Evolutionary conservation across 1,140 invertebrate genomes (phyloP), one percentile per base, ranked within the genome.

Genomic region (Cheumatopsyche charites): DNA sequence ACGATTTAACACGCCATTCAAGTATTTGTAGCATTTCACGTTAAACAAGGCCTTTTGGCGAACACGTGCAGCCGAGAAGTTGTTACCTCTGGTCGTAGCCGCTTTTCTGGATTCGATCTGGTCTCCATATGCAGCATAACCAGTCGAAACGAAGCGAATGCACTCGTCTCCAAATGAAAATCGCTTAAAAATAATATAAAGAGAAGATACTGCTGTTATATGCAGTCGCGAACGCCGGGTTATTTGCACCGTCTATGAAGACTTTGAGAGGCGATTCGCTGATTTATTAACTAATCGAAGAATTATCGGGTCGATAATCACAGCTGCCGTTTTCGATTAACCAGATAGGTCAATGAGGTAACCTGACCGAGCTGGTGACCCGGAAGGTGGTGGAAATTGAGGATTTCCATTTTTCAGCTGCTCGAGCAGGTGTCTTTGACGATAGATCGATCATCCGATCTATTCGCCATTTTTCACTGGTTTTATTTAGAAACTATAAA

Each of bases 71-170:
- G 12, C 23, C 3, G 25, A 23, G 55, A 58, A 58, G 55, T 17
- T 52, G 49, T 7, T 17, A 55, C 29, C 29, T 36, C 29, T 36
- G 29, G 17, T 23, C 49, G 21, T 6, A 21, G 12, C 55, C 55
- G 25, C 55, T 58, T 58, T 36, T 58, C 21, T 58, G 55, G 55
- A 58, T 21, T 58, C 55, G 55, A 58, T 58, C 21, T 58, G 55
- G 55, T 58, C 55, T 58, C 55, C 55, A 58, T 58, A 19, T 58
- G 55, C 23, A 58, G 17, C 11, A 58, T 25, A 4, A 36, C 29
- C 29, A 21, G 55, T 58, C 21, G 55, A 23, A 58, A 58, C 43
- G 15, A 47, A 15, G 3, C 43, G 11, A 15, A 13, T 47, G 29
- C 9, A 36, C 29, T 36, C 9, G 3, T 36, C 9, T 36, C 29